These are phyloP conservation scores for Triplophysa dalaica DNA, from an alignment of 2,113 vertebrate genomes.

Conservation along the genomic window DNA sequence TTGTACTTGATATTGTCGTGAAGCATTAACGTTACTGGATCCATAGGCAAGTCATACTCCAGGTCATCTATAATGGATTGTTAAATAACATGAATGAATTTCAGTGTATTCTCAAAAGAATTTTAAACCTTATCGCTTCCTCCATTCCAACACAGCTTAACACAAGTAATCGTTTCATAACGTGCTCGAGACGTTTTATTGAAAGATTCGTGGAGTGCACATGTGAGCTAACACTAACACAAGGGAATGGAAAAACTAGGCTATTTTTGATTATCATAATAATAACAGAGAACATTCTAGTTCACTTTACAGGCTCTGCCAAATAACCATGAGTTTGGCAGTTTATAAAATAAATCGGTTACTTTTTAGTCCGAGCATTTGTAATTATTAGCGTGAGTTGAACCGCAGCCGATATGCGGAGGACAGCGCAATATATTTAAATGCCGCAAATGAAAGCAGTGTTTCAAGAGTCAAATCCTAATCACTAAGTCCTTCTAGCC, in stretches of 20 bases:
- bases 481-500: background rate
- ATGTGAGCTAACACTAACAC: background rate
- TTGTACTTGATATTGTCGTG: slow-evolving; percentile 74
- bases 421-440: background rate
- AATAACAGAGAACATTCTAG: background rate
- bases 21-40: background rate
- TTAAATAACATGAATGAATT: background rate
- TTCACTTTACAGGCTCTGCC: no score
- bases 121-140: background rate
- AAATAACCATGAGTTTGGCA: background rate
- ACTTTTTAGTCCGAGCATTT: no score
- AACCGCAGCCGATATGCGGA: background rate
- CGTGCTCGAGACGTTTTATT: background rate
- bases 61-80: slow-evolving; percentile 12
- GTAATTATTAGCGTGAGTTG: background rate
- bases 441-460: background rate
- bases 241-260: background rate
- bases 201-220: background rate
- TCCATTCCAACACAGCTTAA: background rate
- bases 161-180: slow-evolving; percentile 15
- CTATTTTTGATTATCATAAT: background rate
- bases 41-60: slow-evolving; percentile 27
- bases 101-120: background rate
- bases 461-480: slow-evolving; percentile 22
- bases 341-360: background rate